Conservation (phyloP, 2,113 vertebrate species). For the Acrocephalus kingi region DNA sequence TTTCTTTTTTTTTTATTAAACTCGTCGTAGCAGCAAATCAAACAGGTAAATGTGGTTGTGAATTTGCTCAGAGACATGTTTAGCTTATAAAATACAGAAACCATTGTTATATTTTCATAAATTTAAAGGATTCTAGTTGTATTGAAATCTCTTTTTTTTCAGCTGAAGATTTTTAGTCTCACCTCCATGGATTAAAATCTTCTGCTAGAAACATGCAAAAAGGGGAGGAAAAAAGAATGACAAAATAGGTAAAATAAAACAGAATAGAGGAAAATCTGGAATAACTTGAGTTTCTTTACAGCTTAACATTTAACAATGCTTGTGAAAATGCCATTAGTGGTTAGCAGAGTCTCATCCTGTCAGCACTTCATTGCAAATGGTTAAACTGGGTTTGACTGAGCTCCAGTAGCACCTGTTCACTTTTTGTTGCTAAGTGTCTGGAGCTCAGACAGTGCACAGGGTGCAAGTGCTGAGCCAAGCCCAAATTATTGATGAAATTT, state of each 20-base stretch:
- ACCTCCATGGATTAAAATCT: neutral
- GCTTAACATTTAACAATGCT: neutral
- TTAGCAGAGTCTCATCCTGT: neutral
- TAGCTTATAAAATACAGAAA: slow-evolving; percentile 31
- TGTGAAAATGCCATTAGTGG: neutral
- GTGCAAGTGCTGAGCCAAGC: neutral
- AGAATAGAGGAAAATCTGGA: neutral
- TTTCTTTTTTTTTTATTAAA: neutral
- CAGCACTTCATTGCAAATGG: neutral
- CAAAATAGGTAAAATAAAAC: neutral
- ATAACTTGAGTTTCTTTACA: neutral
- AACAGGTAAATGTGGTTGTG: neutral
- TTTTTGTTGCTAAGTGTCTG: neutral
- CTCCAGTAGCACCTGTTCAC: neutral
- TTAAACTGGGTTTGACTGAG: neutral
- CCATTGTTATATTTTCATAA: neutral
- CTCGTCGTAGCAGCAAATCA: neutral
- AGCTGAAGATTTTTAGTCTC: neutral
- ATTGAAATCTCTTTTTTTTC: neutral
- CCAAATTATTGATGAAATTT: neutral
- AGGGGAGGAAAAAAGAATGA: neutral
- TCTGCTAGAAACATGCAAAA: neutral
- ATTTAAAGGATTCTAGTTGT: neutral
- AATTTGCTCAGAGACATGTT: neutral
- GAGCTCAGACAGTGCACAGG: neutral